A percentile compares a stretch with the other conserved stretches of the same genome.
phyloP scores from a whole-genome alignment of 2,113 vertebrate species.

The Rattus norvegicus region GRCr8 NC_086024.1:11873001-11873500 shows the following conservation, averaged over 20 bases:
- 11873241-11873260: background rate
- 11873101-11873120: background rate
- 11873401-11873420: too few relatives aligned
- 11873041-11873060: background rate
- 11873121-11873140: slow-evolving; percentile 14
- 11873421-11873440: too few relatives aligned
- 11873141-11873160: background rate
- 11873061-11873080: background rate
- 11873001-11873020: background rate
- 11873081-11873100: background rate
- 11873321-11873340: too few relatives aligned
- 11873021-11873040: background rate
- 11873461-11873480: too few relatives aligned
- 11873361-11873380: too few relatives aligned
- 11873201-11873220: background rate
- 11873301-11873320: too few relatives aligned
- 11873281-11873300: too few relatives aligned
- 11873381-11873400: too few relatives aligned
- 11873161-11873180: background rate
- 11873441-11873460: too few relatives aligned
- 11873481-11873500: too few relatives aligned
- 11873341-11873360: too few relatives aligned
- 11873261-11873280: too few relatives aligned
- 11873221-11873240: slow-evolving; percentile 16
- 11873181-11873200: slow-evolving; percentile 5